Evolutionary conservation across 2,113 vertebrate genomes (phyloP), one percentile per base, ranked within the genome.

Genomic region (Copsychus sechellarum): DNA sequence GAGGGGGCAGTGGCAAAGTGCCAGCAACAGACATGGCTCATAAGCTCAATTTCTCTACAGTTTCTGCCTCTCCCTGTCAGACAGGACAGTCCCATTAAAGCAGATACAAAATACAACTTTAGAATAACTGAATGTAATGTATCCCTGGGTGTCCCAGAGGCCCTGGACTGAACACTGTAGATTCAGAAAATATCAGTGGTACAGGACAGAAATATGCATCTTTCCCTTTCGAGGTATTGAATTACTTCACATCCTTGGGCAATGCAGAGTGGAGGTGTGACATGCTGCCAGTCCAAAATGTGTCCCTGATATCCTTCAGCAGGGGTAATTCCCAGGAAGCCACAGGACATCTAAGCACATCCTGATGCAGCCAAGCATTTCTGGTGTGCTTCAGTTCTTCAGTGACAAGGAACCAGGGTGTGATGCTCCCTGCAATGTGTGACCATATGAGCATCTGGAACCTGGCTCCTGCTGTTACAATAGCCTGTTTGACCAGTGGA

Each of bases 21-120:
- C 54, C 81, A 90, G 28, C 0, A 1, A 58, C 20, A 87, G 84
- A 40, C 40, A 91, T 0, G 0, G 56, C 78, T 81, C 34, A 23
- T 38, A 34, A 93, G 43, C 11, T 67, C 24, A 5, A 24, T 70
- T 79, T 76, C 43, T 67, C 45, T 22, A 42, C 11, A 67, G 51
- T 33, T 91, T 83, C 72, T 84, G 28, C 42, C 67, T 61, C 22
- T 40, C 47, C 11, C 21, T 54, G 26, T 77, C 81, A 90, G 65
- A 36, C 7, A 81, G 78, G 57, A 81, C 74, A 90, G 81, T 34
- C 56, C 34, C 61, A 76, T 22, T 38, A 42, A 67, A 58, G 4
- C 56, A 81, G 43, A 79, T 10, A 51, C 38, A 64, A 89, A 89
- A 74, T 33, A 62, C 26, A 84, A 11, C 77, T 56, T 57, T 33